phyloP scores from a whole-genome alignment of 2,888 invertebrate genomes.

The Deroplatys truncata region DNA sequence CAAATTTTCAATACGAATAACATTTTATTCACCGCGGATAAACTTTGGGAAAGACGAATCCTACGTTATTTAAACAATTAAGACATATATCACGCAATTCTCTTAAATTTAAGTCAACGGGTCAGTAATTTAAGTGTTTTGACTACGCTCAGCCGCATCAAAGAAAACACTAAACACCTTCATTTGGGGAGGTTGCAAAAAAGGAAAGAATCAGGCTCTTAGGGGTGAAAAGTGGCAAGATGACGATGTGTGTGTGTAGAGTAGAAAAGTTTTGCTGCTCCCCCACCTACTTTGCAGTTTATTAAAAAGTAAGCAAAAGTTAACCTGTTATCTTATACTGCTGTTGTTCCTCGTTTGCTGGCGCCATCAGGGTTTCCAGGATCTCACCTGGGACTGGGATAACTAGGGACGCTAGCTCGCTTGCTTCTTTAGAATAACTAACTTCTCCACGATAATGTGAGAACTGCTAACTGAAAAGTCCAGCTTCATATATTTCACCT shows the following conservation, averaged over 20 bases:
- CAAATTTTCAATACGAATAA: too few relatives aligned
- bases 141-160: too few relatives aligned
- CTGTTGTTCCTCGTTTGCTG: not conserved
- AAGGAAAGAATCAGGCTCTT: not conserved
- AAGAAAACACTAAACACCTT: too few relatives aligned
- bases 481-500: not conserved
- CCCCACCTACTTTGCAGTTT: slow-evolving; percentile 31
- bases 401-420: not conserved
- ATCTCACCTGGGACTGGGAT: not conserved
- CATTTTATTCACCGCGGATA: too few relatives aligned
- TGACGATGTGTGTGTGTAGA: not conserved
- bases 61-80: too few relatives aligned
- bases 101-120: too few relatives aligned
- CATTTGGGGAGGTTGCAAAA: not conserved
- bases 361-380: not conserved
- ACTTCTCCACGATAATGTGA: not conserved
- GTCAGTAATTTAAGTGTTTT: too few relatives aligned
- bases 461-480: not conserved
- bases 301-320: slow-evolving; percentile 34
- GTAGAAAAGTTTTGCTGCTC: not conserved
- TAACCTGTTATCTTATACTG: slow-evolving; percentile 30
- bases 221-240: not conserved
- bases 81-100: too few relatives aligned
- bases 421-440: not conserved
- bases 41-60: too few relatives aligned